These are phyloP conservation scores for Mellilla xanthometata DNA, from an alignment of 2,888 invertebrate genomes.

Conservation along the genomic window DNA sequence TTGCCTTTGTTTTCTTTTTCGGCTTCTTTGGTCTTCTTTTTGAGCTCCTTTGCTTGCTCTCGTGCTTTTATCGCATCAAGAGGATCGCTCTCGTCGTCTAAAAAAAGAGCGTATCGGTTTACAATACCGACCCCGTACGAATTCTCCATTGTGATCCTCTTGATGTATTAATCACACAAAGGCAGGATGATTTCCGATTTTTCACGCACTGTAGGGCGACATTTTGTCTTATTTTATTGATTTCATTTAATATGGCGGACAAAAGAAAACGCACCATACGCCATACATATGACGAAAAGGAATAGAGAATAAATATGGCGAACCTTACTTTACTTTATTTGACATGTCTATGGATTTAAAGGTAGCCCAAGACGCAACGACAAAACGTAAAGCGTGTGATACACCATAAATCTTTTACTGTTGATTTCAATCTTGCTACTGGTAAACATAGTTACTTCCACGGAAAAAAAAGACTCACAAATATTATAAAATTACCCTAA, in stretches of 20 bases:
- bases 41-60: constrained; percentile 91
- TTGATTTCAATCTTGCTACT: no score
- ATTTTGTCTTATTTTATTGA: constrained; percentile 82
- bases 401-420: no score
- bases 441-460: no score
- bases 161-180: constrained; percentile 84
- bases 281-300: constrained; percentile 82
- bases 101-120: constrained; percentile 93
- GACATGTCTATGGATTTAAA: constrained; percentile 39
- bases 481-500: no score
- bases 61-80: constrained; percentile 90
- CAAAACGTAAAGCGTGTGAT: no score
- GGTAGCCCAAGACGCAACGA: no score
- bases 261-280: constrained; percentile 75
- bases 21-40: constrained; percentile 91
- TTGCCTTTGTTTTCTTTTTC: constrained; percentile 91
- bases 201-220: constrained; percentile 79
- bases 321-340: constrained; percentile 30
- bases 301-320: constrained; percentile 77
- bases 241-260: constrained; percentile 83
- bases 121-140: constrained; percentile 94
- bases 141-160: constrained; percentile 90
- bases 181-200: constrained; percentile 86
- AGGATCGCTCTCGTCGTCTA: constrained; percentile 93
- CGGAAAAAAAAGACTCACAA: no score